Base-by-base conservation (phyloP, 2,888 invertebrate species). In the Dasysyrphus tricinctus region DNA sequence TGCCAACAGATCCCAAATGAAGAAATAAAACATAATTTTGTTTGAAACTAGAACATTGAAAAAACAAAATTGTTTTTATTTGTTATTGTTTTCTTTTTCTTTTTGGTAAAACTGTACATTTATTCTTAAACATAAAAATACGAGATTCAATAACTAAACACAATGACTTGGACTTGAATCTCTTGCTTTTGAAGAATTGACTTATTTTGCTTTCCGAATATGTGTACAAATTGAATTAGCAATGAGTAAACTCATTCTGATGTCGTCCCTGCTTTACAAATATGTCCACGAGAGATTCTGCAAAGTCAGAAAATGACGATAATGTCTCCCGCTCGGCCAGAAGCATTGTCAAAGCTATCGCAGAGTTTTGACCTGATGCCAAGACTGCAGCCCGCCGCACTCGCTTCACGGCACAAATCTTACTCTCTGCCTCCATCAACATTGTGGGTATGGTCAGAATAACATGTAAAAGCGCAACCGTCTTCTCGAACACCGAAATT, bases 1-100 rank as follows among this genome's bases (percentile, higher is more conserved):
- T 92, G 14, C 92, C 92, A 37, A 89, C 90, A 4, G 92, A 92
- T 88, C 92, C 91, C 9, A 92, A 92, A 80, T 91, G 8, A 79
- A 16, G 9, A 75, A 74, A 80, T 56, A 72, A 44, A 73, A 49
- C 29, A n/a, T 32, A 37, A 3, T 34, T 14, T 3, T 3, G 12
- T 72, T 42, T 9, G 3, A 34, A 63, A 5, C 16, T 39, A 8
- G 24, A 42, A 34, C 59, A 59, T 61, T 6, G 7, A 9, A 4
- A 5, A 59, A 74, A 34, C 29, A 19, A 16, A 49, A 54, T 2
- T 57, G 3, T 29, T 75, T 70, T 78, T 49, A 72, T 63, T 61
- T n/a, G n/a, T n/a, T 42, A 5, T 8, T 34, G 1, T 37, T 19
- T 24, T n/a, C n/a, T n/a, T n/a, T n/a, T n/a, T n/a, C n/a, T n/a